Evolutionary conservation across 2,113 vertebrate species (phyloP), one percentile per base, ranked within the genome.

Genomic region (Balaeniceps rex): DNA sequence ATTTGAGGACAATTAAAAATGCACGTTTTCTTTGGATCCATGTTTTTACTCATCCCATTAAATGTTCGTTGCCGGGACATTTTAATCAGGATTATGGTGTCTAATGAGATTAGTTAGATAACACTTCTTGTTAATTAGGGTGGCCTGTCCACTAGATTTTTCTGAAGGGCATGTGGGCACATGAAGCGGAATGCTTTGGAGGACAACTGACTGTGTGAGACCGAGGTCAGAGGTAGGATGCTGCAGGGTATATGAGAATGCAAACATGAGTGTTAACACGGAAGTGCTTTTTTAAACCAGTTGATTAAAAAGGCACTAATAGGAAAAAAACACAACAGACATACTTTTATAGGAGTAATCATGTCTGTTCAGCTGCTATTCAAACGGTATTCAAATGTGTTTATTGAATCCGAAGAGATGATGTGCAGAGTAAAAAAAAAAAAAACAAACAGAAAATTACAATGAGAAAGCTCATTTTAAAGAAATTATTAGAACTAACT

Each of bases 61-160:
- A 82, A 81, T 75, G 55, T 17, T 95, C 36, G 17, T 65, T 1
- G 1, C 40, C 83, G 92, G 88, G 81, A 88, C 19, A 66, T 91
- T 96, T 90, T 93, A 94, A 93, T 97, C 92, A 86, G 93, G 93
- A 94, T 97, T 96, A 88, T 44, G 36, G 21, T 80, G 75, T 89
- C 75, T 95, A 94, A 96, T 77, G 42, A 91, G 93, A 94, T 96
- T 95, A 96, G 71, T 82, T 82, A 85, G 83, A 89, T 82, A 93
- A 51, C 44, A 40, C 16, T 65, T 77, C 58, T 85, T 93, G 58
- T 96, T 97, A 93, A 96, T 95, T 94, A 92, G 71, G 26, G 23
- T 89, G 38, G 24, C 36, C 46, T 84, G 38, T 57, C 46, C n/a
- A 46, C 60, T 58, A 52, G 76, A 38, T 58, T 84, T 83, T 95